phyloP scores from a whole-genome alignment of 2,888 invertebrate species.

The Microplitis deprimator region DNA sequence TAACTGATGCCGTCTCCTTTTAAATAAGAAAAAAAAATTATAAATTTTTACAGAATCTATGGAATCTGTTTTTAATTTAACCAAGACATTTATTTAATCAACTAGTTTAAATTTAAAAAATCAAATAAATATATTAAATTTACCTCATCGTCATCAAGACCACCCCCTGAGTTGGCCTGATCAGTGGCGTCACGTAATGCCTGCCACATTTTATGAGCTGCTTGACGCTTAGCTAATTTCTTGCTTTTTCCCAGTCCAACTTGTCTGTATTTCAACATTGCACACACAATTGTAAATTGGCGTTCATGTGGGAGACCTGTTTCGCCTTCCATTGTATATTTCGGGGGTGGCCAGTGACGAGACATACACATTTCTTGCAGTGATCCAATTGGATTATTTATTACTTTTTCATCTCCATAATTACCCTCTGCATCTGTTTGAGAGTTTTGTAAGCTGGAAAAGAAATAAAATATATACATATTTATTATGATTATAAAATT shows the following conservation, averaged over 20 bases:
- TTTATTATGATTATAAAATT: neutral
- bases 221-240: slow-evolving; percentile 96
- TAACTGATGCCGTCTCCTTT: no score
- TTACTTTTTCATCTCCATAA: slow-evolving; percentile 82
- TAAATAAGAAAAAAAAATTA: no score
- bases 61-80: no score
- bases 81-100: no score
- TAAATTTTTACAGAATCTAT: no score
- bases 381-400: slow-evolving; percentile 96
- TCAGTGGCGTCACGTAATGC: slow-evolving; percentile 84
- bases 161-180: slow-evolving; percentile 72
- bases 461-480: neutral
- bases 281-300: slow-evolving; percentile 93
- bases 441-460: slow-evolving; percentile 68
- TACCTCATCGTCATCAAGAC: slow-evolving; percentile 84
- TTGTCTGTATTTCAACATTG: slow-evolving; percentile 88
- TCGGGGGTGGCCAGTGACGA: slow-evolving; percentile 94
- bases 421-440: slow-evolving; percentile 62
- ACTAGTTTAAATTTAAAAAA: neutral
- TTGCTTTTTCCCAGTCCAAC: slow-evolving; percentile 94
- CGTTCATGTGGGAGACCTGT: slow-evolving; percentile 94
- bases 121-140: neutral
- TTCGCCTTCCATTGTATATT: slow-evolving; percentile 90
- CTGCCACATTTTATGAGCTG: slow-evolving; percentile 95
- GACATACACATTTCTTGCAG: slow-evolving; percentile 97